Percentiles rank a stretch among this genome's conserved stretches.
These are phyloP conservation scores for Sterrhoptilus dennistouni DNA, from an alignment of 2,113 vertebrate genomes.

Conservation along the genomic window DNA sequence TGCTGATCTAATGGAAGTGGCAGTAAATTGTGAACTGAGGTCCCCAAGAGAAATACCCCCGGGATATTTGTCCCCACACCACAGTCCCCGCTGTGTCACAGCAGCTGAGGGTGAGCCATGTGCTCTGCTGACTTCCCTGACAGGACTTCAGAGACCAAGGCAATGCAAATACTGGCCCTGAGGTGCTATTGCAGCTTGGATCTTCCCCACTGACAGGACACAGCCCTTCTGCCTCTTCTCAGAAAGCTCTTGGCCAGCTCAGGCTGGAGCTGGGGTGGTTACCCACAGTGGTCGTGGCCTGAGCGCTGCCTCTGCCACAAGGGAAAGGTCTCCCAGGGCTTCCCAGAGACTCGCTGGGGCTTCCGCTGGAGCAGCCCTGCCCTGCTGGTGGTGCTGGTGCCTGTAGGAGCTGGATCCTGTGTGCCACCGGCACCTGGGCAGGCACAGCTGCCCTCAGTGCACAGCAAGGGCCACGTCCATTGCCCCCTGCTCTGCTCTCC, in stretches of 20 bases:
- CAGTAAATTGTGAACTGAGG: background rate
- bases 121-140: background rate
- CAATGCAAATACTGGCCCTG: background rate
- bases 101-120: background rate
- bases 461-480: background rate
- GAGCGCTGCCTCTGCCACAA: background rate
- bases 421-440: background rate
- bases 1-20: background rate
- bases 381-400: background rate
- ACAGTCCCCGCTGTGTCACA: accelerated
- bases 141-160: background rate
- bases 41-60: background rate
- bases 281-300: background rate
- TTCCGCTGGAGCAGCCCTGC: background rate
- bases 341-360: background rate
- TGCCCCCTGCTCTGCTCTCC: background rate
- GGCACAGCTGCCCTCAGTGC: accelerated
- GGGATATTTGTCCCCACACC: accelerated
- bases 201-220: background rate
- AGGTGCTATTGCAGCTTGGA: background rate
- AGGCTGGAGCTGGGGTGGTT: background rate
- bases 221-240: background rate
- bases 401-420: accelerated
- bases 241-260: background rate
- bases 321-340: background rate